Evolutionary conservation across 2,888 invertebrate species (phyloP), one percentile per base, ranked within the genome.

Genomic region (Acanthosepion lycidas): DNA sequence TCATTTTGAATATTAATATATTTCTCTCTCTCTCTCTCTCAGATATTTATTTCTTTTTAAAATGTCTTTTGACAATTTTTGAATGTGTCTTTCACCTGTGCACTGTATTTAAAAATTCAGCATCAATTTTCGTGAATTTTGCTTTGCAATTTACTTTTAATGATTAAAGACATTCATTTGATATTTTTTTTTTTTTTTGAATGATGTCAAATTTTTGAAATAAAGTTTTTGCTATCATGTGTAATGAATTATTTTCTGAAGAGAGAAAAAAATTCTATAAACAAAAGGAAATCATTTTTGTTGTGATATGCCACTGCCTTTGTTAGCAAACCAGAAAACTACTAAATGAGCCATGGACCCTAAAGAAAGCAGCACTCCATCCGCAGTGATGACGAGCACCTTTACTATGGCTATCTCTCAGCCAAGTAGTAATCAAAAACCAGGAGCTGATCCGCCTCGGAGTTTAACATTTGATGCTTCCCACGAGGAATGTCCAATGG

Each of bases 381-480:
- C 78, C 4, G 9, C n/a, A 5, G n/a, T 78, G 15, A 78, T 78
- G 78, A 78, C 78, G 3, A 78, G 78, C 78, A 78, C 78, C 12
- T n/a, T 78, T 33, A 78, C n/a, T 33, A 78, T 78, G 78, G 78
- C 78, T 33, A 33, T 78, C n/a, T 78, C 78, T n/a, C n/a, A n/a
- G n/a, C 18, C 78, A 15, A 78, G 5, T 18, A n/a, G 15, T 78
- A 78, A n/a, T 33, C 78, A n/a, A 78, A 78, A 78, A 12, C n/a
- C 78, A 33, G n/a, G 78, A 12, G 78, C 78, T n/a, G 78, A 93
- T n/a, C 93, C 93, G 5, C 49, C 49, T n/a, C 49, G 93, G 48
- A 93, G 93, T 93, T 93, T 93, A 53, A 93, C 93, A n/a, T 28
- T 93, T 28, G 93, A 93, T 28, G n/a, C 49, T 49, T n/a, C 49